A percentile compares a stretch with the other conserved stretches of the same genome.
Conservation (phyloP, 1,140 invertebrate species). For the Limonius californicus region DNA sequence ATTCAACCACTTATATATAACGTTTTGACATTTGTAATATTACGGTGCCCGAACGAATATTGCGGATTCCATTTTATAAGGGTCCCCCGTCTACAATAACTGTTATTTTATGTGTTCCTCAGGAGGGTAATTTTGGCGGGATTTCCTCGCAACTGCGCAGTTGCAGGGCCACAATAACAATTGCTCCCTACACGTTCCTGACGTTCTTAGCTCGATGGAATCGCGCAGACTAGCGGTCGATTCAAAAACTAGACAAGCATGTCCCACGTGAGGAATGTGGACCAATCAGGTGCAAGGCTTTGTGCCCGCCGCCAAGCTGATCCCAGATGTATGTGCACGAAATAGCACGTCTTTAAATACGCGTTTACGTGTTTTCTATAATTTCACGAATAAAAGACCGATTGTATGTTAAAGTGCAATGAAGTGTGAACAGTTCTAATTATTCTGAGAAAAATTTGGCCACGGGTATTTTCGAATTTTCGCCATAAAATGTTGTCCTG, state of each 20-base stretch:
- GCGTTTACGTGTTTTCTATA: conserved; percentile 32
- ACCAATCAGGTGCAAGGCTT: conserved; percentile 57
- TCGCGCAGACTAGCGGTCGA: not conserved
- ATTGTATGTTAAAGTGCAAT: conserved; percentile 28
- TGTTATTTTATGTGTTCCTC: too few species aligned
- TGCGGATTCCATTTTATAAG: too few species aligned
- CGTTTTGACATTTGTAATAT: too few species aligned
- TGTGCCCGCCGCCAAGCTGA: conserved; percentile 59
- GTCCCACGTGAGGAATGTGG: conserved; percentile 48
- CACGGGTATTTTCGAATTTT: conserved; percentile 6
- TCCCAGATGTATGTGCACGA: conserved; percentile 51
- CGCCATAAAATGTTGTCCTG: conserved; percentile 48
- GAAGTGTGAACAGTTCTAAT: conserved; percentile 16
- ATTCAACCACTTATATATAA: too few species aligned
- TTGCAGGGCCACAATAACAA: too few species aligned
- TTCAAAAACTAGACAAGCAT: conserved; percentile 30
- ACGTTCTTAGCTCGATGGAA: conserved; percentile 3
- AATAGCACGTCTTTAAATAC: conserved; percentile 47
- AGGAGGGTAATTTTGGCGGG: too few species aligned
- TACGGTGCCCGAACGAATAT: too few species aligned
- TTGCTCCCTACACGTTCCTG: not conserved
- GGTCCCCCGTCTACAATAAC: too few species aligned
- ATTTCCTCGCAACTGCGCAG: too few species aligned
- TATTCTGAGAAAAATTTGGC: conserved; percentile 14
- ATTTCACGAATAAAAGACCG: conserved; percentile 16